Base-by-base conservation (phyloP, 2,888 invertebrate genomes). In the Eurytoma californica region DNA sequence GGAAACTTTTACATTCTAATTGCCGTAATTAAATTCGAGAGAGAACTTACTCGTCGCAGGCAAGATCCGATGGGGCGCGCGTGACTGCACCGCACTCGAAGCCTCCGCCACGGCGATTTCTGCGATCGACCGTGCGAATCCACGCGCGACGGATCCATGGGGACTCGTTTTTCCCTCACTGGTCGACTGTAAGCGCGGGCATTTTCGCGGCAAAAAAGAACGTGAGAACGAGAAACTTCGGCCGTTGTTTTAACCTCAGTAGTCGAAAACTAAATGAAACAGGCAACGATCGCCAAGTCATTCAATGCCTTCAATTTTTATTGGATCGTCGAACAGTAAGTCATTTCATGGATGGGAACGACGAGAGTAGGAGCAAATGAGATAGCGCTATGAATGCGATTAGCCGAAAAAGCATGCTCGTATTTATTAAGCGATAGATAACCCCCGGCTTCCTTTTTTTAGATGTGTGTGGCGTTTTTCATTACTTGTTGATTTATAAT, bases 371-470 rank as follows among this genome's bases (percentile, higher is more conserved):
- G 61, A 55, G 76, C 9, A 49, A 68, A 67, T 61, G 61, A 60
- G 79, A 80, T 80, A 80, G 49, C 24, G 61, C 68, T 82, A 72
- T 82, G 82, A 20, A 5, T 51, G 83, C 80, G 89, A 89, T 89
- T 88, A 88, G 86, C 87, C 87, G 86, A 89, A 89, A 63, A 87
- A 85, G 83, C 83, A 86, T 86, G 82, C 84, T 87, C 85, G 87
- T 88, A 86, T 87, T 89, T 88, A 87, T 88, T 89, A 84, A 83
- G 83, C 83, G 86, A 84, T 86, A 86, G 87, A 88, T 89, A 88
- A 88, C 87, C 87, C 49, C 84, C 85, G 85, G 85, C 85, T 87
- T 87, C 85, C 14, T 63, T 69, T 20, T 20, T 14, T 61, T 61
- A 58, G 14, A 58, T 16, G 5, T 13, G 51, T 14, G 14, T n/a